Percentiles rank a stretch among this genome's conserved stretches.
These are phyloP conservation scores for Lathamus discolor DNA, from an alignment of 2,113 vertebrate species.

Conservation along the genomic window DNA sequence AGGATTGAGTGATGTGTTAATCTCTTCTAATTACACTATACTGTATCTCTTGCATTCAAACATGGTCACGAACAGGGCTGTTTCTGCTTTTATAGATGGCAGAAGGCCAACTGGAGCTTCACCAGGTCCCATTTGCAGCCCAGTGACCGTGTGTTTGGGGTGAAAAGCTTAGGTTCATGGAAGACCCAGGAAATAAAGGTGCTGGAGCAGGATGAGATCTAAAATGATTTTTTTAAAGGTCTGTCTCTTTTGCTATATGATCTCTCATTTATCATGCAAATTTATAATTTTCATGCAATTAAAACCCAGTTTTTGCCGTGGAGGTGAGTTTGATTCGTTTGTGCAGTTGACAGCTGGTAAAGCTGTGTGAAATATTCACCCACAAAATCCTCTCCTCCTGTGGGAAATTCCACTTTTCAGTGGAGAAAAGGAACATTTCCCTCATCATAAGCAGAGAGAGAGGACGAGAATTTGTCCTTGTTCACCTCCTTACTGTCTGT, in stretches of 20 bases:
- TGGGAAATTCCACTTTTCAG: background rate
- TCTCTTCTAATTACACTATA: conserved; percentile 1
- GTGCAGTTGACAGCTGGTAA: background rate
- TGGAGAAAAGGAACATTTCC: background rate
- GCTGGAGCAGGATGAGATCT: background rate
- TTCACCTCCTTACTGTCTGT: background rate
- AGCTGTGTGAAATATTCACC: background rate
- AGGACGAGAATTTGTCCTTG: background rate
- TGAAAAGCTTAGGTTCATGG: background rate
- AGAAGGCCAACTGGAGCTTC: conserved; percentile 26
- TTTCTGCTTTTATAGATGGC: conserved; percentile 11
- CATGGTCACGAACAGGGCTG: background rate
- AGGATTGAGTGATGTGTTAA: background rate
- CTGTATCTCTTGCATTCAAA: background rate
- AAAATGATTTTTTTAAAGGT: conserved; percentile 2
- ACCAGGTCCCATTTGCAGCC: background rate
- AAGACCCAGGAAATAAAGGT: background rate
- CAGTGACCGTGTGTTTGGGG: background rate
- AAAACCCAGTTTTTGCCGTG: background rate
- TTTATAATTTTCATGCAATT: conserved; percentile 24
- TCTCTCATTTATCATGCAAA: conserved; percentile 2
- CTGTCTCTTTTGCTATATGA: background rate
- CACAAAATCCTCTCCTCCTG: background rate
- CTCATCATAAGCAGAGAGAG: background rate
- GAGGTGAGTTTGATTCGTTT: conserved; percentile 2